Base-by-base conservation (phyloP, 2,888 invertebrate genomes). In the Helobdella robusta region DNA sequence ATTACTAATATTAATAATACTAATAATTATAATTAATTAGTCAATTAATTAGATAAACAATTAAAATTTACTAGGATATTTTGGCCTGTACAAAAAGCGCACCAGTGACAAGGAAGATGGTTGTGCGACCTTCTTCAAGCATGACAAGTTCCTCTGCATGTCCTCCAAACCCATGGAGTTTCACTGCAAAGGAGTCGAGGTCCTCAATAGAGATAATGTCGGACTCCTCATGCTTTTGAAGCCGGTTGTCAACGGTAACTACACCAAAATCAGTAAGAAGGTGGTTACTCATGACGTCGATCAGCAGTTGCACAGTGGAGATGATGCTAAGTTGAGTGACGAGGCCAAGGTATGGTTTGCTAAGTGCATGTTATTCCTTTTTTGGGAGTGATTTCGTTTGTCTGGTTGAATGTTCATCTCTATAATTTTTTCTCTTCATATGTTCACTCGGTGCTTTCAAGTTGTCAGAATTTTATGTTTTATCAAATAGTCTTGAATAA, bases 151-250 rank as follows among this genome's bases (percentile, higher is more conserved):
- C 72, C 80, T 83, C 52, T 76, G 91, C 64, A 74, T 86, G 3
- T 85, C 86, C 52, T 82, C 85, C 64, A 78, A 83, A 0, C 83
- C 83, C 59, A 87, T 95, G 54, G 89, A 92, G 79, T 86, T 84
- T 74, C 83, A 80, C 72, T 85, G 32, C 44, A 78, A 77, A 0
- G 82, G 82, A n/a, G 76, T 86, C 28, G 79, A 84, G 25, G 75
- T 88, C 6, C 79, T 93, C 36, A 86, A 89, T 76, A 84, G 93
- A 15, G 89, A 92, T 76, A 95, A 95, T 80, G 85, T 95, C 60
- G 95, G 86, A 0, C 76, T 93, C 11, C 83, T 94, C 65, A 86
- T 86, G 2, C 88, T 88, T 76, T 83, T 95, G 6, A 56, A 56
- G 28, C 64, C 63, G 8, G 46, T 46, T 25, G 25, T 62, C 15